phyloP scores from a whole-genome alignment of 2,797 vertebrate genomes.

The Caiman crocodilus region DNA sequence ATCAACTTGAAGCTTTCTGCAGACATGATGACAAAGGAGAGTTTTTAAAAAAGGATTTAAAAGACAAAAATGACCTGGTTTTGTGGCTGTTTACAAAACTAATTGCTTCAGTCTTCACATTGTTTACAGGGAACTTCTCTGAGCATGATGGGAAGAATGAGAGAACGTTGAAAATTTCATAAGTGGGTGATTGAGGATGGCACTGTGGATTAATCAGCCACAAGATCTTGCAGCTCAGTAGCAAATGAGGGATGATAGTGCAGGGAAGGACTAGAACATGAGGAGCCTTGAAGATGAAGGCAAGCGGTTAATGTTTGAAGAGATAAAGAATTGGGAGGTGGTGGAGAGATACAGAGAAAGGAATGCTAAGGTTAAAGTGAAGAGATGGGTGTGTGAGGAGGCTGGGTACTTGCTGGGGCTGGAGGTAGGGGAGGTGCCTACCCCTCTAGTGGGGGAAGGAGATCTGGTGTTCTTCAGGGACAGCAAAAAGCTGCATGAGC shows the following conservation, averaged over 20 bases:
- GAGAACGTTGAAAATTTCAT: not conserved
- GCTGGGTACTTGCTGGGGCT: too few species aligned
- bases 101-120: not conserved
- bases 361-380: conserved; percentile 8
- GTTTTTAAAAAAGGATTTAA: not conserved
- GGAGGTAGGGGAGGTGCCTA: too few species aligned
- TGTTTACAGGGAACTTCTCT: not conserved
- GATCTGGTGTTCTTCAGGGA: too few species aligned
- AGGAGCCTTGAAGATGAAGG: conserved; percentile 46
- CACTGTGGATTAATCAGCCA: not conserved
- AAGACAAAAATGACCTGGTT: not conserved
- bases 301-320: conserved; percentile 23
- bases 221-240: conserved; percentile 31
- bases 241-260: conserved; percentile 21
- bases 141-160: not conserved
- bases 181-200: not conserved
- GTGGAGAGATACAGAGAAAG: not conserved
- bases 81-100: not conserved
- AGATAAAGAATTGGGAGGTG: conserved; percentile 22
- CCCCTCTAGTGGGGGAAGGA: too few species aligned
- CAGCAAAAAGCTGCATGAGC: too few species aligned
- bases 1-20: not conserved
- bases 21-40: not conserved
- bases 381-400: not conserved
- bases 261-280: not conserved